Evolutionary conservation across 1,140 invertebrate species (phyloP).

Genomic region (Drosophila pruinosa): DNA sequence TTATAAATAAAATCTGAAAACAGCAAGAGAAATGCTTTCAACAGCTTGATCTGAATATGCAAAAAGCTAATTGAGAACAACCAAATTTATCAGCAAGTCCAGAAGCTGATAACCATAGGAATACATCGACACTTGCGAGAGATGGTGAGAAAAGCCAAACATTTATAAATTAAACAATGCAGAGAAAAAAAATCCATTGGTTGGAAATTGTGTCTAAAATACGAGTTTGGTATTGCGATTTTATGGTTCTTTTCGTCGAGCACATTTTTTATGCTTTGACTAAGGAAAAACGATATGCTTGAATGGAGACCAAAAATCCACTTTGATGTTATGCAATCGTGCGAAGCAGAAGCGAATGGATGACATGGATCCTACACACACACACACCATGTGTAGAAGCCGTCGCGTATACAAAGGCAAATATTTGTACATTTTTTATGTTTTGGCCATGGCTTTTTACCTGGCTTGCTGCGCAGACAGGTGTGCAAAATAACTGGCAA

Average conservation of each 20-base stretch:
- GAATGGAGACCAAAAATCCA: constrained; percentile 44
- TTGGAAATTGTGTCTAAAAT: constrained; percentile 40
- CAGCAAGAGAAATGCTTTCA: background rate
- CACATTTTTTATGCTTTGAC: constrained; percentile 16
- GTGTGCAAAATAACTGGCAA: constrained; percentile 74
- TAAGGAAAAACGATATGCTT: constrained; percentile 38
- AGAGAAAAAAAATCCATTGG: constrained; percentile 23
- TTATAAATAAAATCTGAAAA: background rate
- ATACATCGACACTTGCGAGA: constrained; percentile 13
- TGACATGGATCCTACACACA: constrained; percentile 14
- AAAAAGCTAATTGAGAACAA: background rate
- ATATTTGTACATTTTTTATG: constrained; percentile 62
- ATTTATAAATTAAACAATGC: constrained; percentile 57
- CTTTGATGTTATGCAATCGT: constrained; percentile 73
- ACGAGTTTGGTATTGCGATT: constrained; percentile 44
- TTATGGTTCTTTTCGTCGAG: constrained; percentile 8
- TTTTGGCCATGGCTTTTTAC: constrained; percentile 32
- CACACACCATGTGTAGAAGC: background rate
- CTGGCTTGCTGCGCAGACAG: constrained; percentile 54
- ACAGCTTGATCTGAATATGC: background rate
- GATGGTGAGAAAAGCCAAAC: constrained; percentile 14
- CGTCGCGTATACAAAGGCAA: constrained; percentile 39
- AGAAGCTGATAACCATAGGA: no score
- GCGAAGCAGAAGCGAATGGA: constrained; percentile 38
- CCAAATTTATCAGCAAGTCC: background rate